A percentile compares a stretch with the other conserved stretches of the same genome.
Evolutionary conservation across 1,140 invertebrate species (phyloP).

Genomic region (Drosophila azteca): DNA sequence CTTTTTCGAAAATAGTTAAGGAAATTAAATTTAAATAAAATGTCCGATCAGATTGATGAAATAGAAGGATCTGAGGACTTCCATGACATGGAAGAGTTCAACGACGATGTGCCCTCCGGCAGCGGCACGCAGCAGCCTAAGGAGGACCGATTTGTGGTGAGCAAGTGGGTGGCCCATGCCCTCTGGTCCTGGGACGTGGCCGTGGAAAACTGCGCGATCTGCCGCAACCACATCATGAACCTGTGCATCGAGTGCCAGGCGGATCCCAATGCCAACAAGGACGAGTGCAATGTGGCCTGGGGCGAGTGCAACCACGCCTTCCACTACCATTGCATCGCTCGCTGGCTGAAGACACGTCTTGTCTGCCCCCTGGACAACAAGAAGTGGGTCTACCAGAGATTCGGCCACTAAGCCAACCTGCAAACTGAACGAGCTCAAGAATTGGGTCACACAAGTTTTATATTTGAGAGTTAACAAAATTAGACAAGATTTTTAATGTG

Average conservation of each 20-base stretch:
- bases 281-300: constrained; percentile 99
- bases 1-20: not conserved
- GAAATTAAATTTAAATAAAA: constrained; percentile 22
- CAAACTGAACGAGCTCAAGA: not conserved
- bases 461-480: constrained; percentile 23
- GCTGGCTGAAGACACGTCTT: constrained; percentile 99
- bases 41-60: constrained; percentile 87
- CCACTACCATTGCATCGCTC: constrained; percentile 99
- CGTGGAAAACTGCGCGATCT: constrained; percentile 99
- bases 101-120: constrained; percentile 87
- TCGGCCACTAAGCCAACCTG: constrained; percentile 66
- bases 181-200: constrained; percentile 99
- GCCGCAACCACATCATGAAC: constrained; percentile 99
- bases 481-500: not conserved
- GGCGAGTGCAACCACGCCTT: constrained; percentile 99
- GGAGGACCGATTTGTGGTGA: constrained; percentile 92
- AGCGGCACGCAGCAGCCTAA: constrained; percentile 86
- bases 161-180: constrained; percentile 99
- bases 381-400: constrained; percentile 99
- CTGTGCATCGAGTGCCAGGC: constrained; percentile 99
- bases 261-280: constrained; percentile 98
- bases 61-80: constrained; percentile 65
- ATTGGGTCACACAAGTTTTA: constrained; percentile 5
- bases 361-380: constrained; percentile 99
- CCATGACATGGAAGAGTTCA: constrained; percentile 62